These are phyloP conservation scores for Eucera pruinosa DNA, from an alignment of 2,888 invertebrate species.

Conservation along the genomic window DNA sequence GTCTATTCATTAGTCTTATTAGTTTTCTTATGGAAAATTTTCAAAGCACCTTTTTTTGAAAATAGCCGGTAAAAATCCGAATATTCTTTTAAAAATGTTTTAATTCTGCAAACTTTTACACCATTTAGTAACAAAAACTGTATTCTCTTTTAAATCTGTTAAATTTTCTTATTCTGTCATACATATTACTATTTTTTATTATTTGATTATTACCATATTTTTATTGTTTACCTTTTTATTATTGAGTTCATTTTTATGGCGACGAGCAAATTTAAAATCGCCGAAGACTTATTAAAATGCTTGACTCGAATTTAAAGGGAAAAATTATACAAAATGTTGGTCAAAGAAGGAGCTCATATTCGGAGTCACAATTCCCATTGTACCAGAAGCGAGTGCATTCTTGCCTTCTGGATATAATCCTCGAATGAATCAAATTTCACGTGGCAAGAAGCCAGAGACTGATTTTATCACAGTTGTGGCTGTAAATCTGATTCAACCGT, in stretches of 20 bases:
- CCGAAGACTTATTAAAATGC: neutral
- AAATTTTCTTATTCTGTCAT: no score
- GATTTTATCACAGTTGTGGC: constrained; percentile 35
- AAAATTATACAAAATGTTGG: neutral
- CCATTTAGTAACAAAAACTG: no score
- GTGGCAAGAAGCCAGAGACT: constrained; percentile 45
- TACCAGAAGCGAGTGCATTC: constrained; percentile 4
- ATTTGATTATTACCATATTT: no score
- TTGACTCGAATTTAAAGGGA: neutral
- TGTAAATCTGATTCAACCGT: constrained; percentile 26
- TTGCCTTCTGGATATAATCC: constrained; percentile 21
- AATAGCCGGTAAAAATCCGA: no score
- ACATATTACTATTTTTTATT: no score
- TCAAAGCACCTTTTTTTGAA: no score
- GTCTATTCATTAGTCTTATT: no score
- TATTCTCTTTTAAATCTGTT: no score
- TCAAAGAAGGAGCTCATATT: neutral
- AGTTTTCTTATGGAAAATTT: no score
- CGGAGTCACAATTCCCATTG: constrained; percentile 18
- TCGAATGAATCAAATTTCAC: constrained; percentile 32
- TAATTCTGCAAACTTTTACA: neutral
- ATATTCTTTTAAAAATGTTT: no score
- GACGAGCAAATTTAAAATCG: neutral
- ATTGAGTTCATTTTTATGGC: neutral
- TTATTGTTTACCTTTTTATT: no score